Base-by-base conservation (phyloP, 37 sponge, comb jelly and placozoan genomes). In the Amphimedon queenslandica region DNA sequence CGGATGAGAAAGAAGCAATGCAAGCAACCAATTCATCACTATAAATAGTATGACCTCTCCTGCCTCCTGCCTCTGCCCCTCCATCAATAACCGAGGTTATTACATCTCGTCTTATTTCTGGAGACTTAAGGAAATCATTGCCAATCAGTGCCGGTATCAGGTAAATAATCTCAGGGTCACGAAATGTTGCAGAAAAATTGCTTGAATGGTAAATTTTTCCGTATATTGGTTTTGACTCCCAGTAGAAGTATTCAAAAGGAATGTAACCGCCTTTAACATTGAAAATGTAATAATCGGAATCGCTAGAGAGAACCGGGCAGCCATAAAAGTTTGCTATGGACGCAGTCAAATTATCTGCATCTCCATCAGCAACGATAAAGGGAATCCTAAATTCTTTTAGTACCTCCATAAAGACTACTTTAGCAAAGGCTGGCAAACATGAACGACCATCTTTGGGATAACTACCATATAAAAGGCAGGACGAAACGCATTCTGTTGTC, bases 251-350 rank as follows among this genome's bases (percentile, higher is more conserved):
- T n/a, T n/a, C n/a, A n/a, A n/a, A 35, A 16, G 82, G 94, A 13
- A 85, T 78, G 66, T 77, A 88, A 0, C 94, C 94, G 25, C 66
- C 63, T 6, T 27, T 43, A 2, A 93, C 34, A 23, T 84, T 65
- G 63, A 74, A 88, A n/a, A 93, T 73, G 77, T 57, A 89, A 57
- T 76, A 93, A 76, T 93, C 94, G 16, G 90, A 87, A 57, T 93
- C 94, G 6, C 40, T 21, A 20, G 83, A 67, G 1, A 89, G 56
- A 1, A 93, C 86, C 18, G 87, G 90, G 56, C 87, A 93, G n/a
- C 57, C 43, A 23, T 79, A 76, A 51, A 31, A 31, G 35, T 82
- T 82, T 4, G 87, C 94, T 20, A 88, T 63, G 33, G 56, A 42
- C 2, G 64, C 84, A 55, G 79, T 80, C n/a, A 37, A 36, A 10